These are phyloP conservation scores for Helleia helle DNA, from an alignment of 2,888 invertebrate species.

Conservation along the genomic window DNA sequence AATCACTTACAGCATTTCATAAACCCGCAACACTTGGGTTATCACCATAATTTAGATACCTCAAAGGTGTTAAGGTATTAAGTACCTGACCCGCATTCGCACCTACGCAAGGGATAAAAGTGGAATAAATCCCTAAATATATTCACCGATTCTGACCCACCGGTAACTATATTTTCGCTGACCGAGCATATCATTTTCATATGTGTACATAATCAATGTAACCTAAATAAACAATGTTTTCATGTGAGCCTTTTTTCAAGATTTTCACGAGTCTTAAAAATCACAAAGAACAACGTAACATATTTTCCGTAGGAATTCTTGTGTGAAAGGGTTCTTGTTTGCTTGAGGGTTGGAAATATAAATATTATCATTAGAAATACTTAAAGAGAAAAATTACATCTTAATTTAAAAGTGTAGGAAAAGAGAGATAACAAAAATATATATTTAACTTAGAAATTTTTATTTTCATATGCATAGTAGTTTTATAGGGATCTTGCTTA, in stretches of 20 bases:
- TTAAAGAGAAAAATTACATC: too few species aligned
- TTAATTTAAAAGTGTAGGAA: too few species aligned
- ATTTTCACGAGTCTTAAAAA: neutral
- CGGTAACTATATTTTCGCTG: slow-evolving; percentile 15
- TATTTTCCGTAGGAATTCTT: too few species aligned
- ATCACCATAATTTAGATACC: slow-evolving; percentile 2
- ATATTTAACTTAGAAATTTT: too few species aligned
- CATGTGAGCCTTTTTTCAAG: neutral
- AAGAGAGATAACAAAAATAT: too few species aligned
- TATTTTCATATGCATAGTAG: too few species aligned
- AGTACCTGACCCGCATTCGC: slow-evolving; percentile 6
- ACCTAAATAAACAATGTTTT: slow-evolving; percentile 9
- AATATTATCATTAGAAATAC: too few species aligned
- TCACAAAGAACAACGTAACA: slow-evolving; percentile 5
- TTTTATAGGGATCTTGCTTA: too few species aligned
- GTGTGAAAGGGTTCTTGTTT: too few species aligned
- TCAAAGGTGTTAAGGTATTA: slow-evolving; percentile 8
- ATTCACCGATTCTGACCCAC: slow-evolving; percentile 12
- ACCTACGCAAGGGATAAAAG: slow-evolving; percentile 8
- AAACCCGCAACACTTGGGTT: neutral
- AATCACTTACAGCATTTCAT: neutral
- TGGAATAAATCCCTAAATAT: slow-evolving; percentile 7
- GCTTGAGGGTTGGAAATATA: too few species aligned
- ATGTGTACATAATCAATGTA: slow-evolving; percentile 6
- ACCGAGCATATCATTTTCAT: slow-evolving; percentile 15